Base-by-base conservation (phyloP, 2,888 invertebrate genomes). In the Chorisops tibialis region DNA sequence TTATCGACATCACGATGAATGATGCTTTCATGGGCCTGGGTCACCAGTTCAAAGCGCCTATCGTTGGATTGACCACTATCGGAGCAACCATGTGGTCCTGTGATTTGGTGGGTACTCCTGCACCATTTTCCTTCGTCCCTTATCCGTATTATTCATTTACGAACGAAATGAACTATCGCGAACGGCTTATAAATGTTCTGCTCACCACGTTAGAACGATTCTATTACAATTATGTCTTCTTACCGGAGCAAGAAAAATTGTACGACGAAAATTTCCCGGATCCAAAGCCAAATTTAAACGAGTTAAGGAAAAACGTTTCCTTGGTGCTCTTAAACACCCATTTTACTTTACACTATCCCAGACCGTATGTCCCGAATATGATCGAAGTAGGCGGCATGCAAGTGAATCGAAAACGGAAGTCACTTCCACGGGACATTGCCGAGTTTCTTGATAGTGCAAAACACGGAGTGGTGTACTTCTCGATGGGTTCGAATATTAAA, bases 391-490 rank as follows among this genome's bases (percentile, higher is more conserved):
- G 77, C 1, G 78, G 78, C 24, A 70, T 78, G 70, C 78, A 78
- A 49, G 72, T 78, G 14, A 74, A 76, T 61, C 70, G 71, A 0
- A 66, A 72, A 16, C 67, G 69, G 2, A 69, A 69, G 6, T 71
- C 74, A 1, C 63, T 78, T 52, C 76, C 78, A 0, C 62, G 61
- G 43, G 74, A 79, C 35, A 71, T 80, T 9, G 70, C 77, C 58
- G 67, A 70, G 18, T 79, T 79, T 47, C 68, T 81, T 4, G 74
- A 77, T 30, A 72, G 70, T 0, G 75, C 80, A 3, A 64, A 69
- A 30, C 69, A 81, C 63, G 81, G 81, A 1, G 79, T 75, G 2
- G 73, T 81, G 16, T 78, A 78, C 64, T 81, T 81, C 63, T 78
- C 80, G 1, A 73, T 82, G 75, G 82, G 82, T 30, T 30, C 30